A percentile compares a stretch with the other conserved stretches of the same genome.
Evolutionary conservation across 2,888 invertebrate species (phyloP).

Genomic region (Eristalis intricaria): DNA sequence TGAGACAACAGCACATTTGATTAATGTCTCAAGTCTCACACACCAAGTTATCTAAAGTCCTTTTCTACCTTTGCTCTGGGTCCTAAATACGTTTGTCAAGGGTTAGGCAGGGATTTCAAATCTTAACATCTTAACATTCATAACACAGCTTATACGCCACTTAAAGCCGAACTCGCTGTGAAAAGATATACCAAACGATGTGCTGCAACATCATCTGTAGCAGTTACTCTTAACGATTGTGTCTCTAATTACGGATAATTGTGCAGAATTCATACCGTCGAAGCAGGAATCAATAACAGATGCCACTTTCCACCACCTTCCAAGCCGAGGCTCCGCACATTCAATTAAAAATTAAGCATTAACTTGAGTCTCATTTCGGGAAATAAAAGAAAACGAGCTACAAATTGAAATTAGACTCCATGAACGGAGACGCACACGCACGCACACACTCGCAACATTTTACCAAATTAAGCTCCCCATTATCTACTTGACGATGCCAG

Average conservation of each 20-base stretch:
- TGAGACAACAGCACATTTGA: too few relatives aligned
- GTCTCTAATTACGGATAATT: background rate
- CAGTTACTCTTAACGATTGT: too few relatives aligned
- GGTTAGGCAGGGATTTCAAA: too few relatives aligned
- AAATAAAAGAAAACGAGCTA: background rate
- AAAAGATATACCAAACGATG: too few relatives aligned
- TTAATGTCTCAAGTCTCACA: too few relatives aligned
- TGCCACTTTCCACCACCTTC: background rate
- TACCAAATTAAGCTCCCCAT: constrained; percentile 27
- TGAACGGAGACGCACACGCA: background rate
- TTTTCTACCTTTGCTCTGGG: too few relatives aligned
- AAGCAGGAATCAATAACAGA: background rate
- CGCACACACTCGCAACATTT: background rate
- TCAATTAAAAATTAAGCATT: background rate
- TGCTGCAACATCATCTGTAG: too few relatives aligned
- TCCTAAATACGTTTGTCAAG: too few relatives aligned
- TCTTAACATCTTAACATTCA: too few relatives aligned
- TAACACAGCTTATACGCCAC: too few relatives aligned
- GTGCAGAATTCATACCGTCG: background rate
- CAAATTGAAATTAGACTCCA: background rate
- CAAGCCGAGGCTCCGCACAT: background rate
- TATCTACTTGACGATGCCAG: constrained; percentile 14
- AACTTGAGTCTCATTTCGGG: background rate
- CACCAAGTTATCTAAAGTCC: too few relatives aligned
- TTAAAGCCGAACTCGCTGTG: too few relatives aligned